Evolutionary conservation across 2,888 invertebrate genomes (phyloP).

Genomic region (Gisinianus flammeolus): DNA sequence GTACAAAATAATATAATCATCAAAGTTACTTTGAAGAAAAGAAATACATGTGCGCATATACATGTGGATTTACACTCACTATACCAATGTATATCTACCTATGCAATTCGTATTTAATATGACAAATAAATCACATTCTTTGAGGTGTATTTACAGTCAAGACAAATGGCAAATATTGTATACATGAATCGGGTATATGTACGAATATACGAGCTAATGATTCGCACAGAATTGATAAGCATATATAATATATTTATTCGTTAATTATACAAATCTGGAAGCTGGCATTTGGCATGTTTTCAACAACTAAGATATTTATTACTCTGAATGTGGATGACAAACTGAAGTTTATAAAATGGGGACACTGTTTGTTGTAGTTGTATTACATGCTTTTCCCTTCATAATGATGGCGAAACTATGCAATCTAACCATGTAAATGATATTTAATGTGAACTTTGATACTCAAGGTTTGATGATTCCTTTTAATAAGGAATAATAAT

Average conservation of each 20-base stretch:
- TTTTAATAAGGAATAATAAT: slow-evolving; percentile 39
- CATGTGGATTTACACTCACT: too few relatives aligned
- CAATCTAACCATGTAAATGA: slow-evolving; percentile 38
- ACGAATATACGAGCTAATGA: slow-evolving; percentile 27
- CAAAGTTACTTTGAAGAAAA: too few relatives aligned
- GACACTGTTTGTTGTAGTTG: slow-evolving; percentile 22
- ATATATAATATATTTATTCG: slow-evolving; percentile 40
- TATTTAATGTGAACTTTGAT: slow-evolving; percentile 32
- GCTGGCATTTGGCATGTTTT: slow-evolving; percentile 41
- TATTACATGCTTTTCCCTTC: background rate
- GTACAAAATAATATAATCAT: too few relatives aligned
- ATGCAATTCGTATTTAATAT: too few relatives aligned
- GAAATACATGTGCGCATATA: too few relatives aligned
- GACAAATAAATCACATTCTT: background rate
- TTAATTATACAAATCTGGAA: slow-evolving; percentile 43
- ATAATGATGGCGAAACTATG: slow-evolving; percentile 35
- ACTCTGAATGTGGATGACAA: slow-evolving; percentile 35
- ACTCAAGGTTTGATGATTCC: slow-evolving; percentile 32
- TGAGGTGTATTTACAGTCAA: background rate
- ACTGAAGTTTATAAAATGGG: slow-evolving; percentile 38
- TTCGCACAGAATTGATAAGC: slow-evolving; percentile 31
- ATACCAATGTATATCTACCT: too few relatives aligned
- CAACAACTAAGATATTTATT: slow-evolving; percentile 42
- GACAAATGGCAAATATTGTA: background rate
- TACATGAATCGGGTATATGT: background rate